Percentiles rank a stretch among this genome's conserved stretches.
These are phyloP conservation scores for Caenorhabditis doughertyi DNA, from an alignment of 2,888 invertebrate genomes.

Conservation along the genomic window DNA sequence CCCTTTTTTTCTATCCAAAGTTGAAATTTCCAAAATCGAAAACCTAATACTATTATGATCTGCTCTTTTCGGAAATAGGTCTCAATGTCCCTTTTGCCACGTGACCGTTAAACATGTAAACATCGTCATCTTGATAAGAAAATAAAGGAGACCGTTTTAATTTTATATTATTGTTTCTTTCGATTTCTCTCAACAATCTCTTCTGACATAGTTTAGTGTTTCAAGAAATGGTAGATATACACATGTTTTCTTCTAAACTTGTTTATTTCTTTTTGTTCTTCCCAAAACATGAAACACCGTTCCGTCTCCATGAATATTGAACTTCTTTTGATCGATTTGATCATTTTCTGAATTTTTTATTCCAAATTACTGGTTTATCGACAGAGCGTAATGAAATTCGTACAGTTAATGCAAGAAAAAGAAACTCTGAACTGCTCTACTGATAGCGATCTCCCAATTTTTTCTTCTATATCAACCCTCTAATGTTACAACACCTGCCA, in stretches of 20 bases:
- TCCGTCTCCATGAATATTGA: background rate
- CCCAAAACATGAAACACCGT: background rate
- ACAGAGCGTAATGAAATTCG: too few relatives aligned
- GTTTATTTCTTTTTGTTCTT: background rate
- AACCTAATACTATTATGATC: background rate
- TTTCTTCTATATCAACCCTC: too few relatives aligned
- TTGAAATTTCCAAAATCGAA: too few relatives aligned
- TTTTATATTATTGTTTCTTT: conserved; percentile 19
- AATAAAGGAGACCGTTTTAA: conserved; percentile 11
- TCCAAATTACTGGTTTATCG: too few relatives aligned
- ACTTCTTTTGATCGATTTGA: background rate
- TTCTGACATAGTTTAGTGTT: conserved; percentile 6
- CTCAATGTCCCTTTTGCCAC: background rate
- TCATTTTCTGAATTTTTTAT: too few relatives aligned
- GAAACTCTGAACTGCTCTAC: background rate
- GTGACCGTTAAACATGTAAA: conserved; percentile 29
- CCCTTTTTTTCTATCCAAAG: too few relatives aligned
- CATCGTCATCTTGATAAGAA: conserved; percentile 48
- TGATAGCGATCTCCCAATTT: background rate
- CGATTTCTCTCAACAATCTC: background rate
- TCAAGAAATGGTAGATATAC: background rate
- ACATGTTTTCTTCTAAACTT: background rate
- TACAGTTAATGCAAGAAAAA: too few relatives aligned
- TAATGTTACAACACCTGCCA: too few relatives aligned
- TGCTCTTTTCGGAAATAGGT: background rate